phyloP scores from a whole-genome alignment of 2,797 vertebrate genomes.

The Gambelia wislizenii region DNA sequence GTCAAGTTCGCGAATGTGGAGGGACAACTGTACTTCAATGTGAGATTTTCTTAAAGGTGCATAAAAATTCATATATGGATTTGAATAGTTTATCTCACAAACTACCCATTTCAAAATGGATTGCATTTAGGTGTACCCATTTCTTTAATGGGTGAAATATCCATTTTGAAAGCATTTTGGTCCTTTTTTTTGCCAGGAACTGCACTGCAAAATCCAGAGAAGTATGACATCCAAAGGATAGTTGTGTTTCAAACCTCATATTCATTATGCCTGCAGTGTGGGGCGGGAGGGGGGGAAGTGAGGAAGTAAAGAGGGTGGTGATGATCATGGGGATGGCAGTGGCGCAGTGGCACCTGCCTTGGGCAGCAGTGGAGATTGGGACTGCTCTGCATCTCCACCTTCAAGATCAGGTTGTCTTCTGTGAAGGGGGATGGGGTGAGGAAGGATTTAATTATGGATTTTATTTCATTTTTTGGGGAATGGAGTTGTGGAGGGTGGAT shows the following conservation, averaged over 20 bases:
- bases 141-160: background rate
- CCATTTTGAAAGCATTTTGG: background rate
- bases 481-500: no score
- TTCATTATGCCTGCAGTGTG: no score
- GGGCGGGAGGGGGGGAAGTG: no score
- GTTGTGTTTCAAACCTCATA: no score
- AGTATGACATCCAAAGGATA: background rate
- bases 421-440: background rate
- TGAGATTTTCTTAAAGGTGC: background rate
- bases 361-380: background rate
- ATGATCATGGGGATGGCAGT: background rate
- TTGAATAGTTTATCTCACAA: background rate
- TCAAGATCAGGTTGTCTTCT: background rate
- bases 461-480: no score
- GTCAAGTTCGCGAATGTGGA: no score
- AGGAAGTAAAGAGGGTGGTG: background rate
- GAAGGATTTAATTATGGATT: background rate
- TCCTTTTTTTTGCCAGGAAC: background rate
- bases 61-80: background rate
- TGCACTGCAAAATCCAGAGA: background rate
- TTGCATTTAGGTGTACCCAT: background rate
- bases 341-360: background rate
- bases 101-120: background rate
- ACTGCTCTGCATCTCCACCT: background rate
- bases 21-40: no score